Conservation (phyloP, 2,113 vertebrate genomes). For the Corydoras sp. region DNA sequence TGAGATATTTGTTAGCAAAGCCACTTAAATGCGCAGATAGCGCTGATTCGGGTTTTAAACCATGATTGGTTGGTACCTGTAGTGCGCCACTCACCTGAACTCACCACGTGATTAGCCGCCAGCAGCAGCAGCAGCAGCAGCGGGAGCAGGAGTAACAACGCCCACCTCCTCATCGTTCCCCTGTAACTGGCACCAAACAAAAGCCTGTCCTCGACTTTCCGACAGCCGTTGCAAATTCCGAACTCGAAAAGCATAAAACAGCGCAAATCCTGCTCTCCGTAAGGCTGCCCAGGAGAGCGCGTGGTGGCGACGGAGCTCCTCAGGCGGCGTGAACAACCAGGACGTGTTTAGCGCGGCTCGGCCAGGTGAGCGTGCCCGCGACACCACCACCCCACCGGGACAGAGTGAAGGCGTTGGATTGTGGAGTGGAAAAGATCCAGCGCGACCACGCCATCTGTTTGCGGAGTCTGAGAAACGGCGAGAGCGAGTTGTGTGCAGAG, state of each 20-base stretch:
- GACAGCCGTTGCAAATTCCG: no score
- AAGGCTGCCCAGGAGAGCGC: no score
- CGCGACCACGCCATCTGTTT: slow-evolving; percentile 25
- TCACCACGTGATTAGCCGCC: slow-evolving; percentile 19
- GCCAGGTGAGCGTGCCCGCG: slow-evolving; percentile 37
- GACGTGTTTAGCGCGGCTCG: slow-evolving; percentile 31
- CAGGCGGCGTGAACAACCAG: slow-evolving; percentile 37
- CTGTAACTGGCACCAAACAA: neutral
- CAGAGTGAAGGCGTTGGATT: slow-evolving; percentile 29
- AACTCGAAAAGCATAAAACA: no score
- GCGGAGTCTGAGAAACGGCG: neutral
- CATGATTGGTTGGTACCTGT: slow-evolving; percentile 16
- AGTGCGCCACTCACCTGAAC: slow-evolving; percentile 41
- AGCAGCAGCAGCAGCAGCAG: slow-evolving; percentile 16
- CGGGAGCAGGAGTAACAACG: slow-evolving; percentile 15
- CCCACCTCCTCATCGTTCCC: slow-evolving; percentile 22
- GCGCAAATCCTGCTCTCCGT: no score
- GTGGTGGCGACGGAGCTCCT: slow-evolving; percentile 23
- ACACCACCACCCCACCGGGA: slow-evolving; percentile 1
- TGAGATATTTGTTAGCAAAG: no score
- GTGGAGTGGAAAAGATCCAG: neutral
- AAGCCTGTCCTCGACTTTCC: no score
- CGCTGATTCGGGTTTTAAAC: neutral
- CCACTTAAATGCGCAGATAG: neutral
- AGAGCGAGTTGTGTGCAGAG: no score